Base-by-base conservation (phyloP, 2,888 invertebrate genomes). In the Cheilosia soror region DNA sequence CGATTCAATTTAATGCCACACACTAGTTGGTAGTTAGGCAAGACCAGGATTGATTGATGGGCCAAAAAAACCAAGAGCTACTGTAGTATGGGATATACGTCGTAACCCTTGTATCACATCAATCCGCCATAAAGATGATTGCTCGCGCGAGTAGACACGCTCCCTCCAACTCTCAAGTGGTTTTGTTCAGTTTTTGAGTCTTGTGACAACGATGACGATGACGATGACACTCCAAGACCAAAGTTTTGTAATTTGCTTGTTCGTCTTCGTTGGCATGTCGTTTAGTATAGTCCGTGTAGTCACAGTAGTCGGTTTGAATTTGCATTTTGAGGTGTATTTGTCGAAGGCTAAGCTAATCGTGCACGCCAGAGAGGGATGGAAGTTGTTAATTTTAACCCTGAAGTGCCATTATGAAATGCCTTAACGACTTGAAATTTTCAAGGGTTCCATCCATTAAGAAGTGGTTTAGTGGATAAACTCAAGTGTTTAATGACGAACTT, bases 401-500 rank as follows among this genome's bases (percentile, higher is more conserved):
- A 65, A 84, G 84, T 84, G 75, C 75, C 66, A 80, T 84, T 84
- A 75, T 80, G 80, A 84, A 80, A 84, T 76, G 75, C 75, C 75
- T 75, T 80, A 84, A 84, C 68, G 75, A 84, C 80, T 75, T 76
- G 42, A 71, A 84, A 75, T 84, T 58, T 79, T 80, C 80, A 84
- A 84, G 84, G 84, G 84, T 80, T 84, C 55, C 84, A 80, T 80
- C 84, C 84, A 84, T 84, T 84, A 80, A 71, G 80, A 66, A 80
- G 84, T 80, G 84, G 79, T 80, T 84, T 80, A 84, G 84, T 76
- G 84, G 77, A 84, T 80, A 80, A 84, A 80, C 60, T 84, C 80
- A 80, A 84, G 80, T 84, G 84, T 80, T 84, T 84, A 84, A 84
- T 80, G 84, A 84, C 75, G 71, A 84, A 80, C 80, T 84, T 76